A percentile compares a stretch with the other conserved stretches of the same genome.
Evolutionary conservation across 2,113 vertebrate genomes (phyloP).

Genomic region (Casuarius casuarius): DNA sequence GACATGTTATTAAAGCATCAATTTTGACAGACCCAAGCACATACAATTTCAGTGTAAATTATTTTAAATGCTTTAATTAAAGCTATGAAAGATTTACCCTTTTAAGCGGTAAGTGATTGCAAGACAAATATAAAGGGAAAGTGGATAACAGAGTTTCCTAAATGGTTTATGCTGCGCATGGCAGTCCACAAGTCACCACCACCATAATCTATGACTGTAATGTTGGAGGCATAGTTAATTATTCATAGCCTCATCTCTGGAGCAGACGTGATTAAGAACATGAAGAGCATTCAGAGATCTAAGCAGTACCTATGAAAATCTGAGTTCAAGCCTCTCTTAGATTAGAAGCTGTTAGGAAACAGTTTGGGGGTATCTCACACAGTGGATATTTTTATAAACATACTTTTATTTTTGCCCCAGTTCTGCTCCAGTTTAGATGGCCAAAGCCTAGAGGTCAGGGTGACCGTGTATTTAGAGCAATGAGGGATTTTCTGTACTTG

Average conservation of each 20-base stretch:
- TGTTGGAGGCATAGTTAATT: slow-evolving; percentile 82
- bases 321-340: slow-evolving; percentile 65
- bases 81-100: slow-evolving; percentile 83
- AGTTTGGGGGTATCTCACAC: slow-evolving; percentile 54
- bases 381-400: slow-evolving; percentile 57
- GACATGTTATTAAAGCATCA: slow-evolving; percentile 86
- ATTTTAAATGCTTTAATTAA: slow-evolving; percentile 88
- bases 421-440: background rate
- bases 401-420: background rate
- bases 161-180: slow-evolving; percentile 79
- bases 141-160: slow-evolving; percentile 79
- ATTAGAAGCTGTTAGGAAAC: slow-evolving; percentile 64
- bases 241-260: slow-evolving; percentile 81
- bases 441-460: slow-evolving; percentile 16
- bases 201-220: slow-evolving; percentile 80
- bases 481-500: slow-evolving; percentile 10
- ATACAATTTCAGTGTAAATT: slow-evolving; percentile 85
- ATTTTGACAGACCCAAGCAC: slow-evolving; percentile 84
- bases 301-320: slow-evolving; percentile 74
- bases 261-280: slow-evolving; percentile 84
- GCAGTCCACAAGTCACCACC: slow-evolving; percentile 77
- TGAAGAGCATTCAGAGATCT: slow-evolving; percentile 76
- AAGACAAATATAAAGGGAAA: slow-evolving; percentile 84
- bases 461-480: background rate
- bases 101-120: slow-evolving; percentile 82